These are phyloP conservation scores for Dolomedes plantarius DNA, from an alignment of 2,888 invertebrate genomes.

Conservation along the genomic window DNA sequence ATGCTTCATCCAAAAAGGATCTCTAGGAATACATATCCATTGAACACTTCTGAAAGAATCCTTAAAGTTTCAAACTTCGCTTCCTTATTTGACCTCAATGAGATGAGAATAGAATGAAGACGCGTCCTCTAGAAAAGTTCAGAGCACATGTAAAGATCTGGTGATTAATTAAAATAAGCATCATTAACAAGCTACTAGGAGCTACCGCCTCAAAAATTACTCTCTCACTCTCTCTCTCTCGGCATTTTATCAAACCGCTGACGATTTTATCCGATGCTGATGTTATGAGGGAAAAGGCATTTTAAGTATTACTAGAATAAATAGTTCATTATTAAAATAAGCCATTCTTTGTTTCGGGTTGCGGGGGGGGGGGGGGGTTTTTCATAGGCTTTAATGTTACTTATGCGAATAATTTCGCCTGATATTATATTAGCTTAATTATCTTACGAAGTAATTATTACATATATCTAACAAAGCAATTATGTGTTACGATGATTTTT, in stretches of 20 bases:
- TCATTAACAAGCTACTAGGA: neutral
- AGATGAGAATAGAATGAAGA: neutral
- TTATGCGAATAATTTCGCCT: no score
- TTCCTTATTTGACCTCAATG: neutral
- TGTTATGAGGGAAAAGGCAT: no score
- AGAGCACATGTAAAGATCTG: neutral
- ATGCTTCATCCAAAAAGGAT: neutral
- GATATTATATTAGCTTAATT: no score
- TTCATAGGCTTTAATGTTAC: no score
- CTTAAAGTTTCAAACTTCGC: slow-evolving; percentile 6
- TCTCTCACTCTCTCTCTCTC: no score
- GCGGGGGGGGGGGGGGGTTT: no score
- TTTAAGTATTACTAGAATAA: no score
- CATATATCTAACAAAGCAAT: no score
- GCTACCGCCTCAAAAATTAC: neutral
- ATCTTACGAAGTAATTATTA: no score
- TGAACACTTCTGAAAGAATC: neutral
- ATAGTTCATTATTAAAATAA: no score
- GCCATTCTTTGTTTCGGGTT: no score
- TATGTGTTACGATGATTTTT: no score
- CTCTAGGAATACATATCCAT: neutral
- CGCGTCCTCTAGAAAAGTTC: neutral
- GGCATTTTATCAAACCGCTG: neutral
- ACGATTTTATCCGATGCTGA: neutral
- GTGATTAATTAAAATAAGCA: slow-evolving; percentile 1